Base-by-base conservation (phyloP, 2,797 vertebrate genomes). In the Lateolabrax maculatus region DNA sequence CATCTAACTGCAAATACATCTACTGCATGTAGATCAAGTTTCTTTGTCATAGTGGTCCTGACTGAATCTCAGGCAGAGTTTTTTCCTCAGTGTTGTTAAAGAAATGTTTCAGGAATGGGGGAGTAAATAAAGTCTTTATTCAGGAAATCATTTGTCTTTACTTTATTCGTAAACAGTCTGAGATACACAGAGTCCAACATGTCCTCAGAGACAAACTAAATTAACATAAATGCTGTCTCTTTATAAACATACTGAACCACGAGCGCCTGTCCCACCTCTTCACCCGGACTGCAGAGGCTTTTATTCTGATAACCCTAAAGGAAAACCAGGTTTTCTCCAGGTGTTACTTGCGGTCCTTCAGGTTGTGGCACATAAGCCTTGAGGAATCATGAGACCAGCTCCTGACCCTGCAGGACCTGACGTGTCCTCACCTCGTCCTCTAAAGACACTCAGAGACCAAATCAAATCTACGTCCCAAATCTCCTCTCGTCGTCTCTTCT, bases 331-430 rank as follows among this genome's bases (percentile, higher is more conserved):
- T 37, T 48, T 70, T 23, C 34, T 77, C n/a, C 71, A 61, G 73
- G 41, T 27, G 56, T 29, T 43, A 52, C 18, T 56, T 41, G 23
- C 62, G 25, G 63, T 68, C 49, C 23, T 61, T 62, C 43, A 64
- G 44, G 39, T 55, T 74, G 66, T 74, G 68, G 71, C 65, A 56
- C 68, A 58, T 44, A 63, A 41, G 55, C 63, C 46, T 55, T 49
- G 69, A 77, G 67, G 75, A 66, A 21, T 43, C 65, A 68, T 75
- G 82, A 92, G 89, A 77, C 89, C 90, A 85, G 92, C 90, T 92
- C 88, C 80, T 37, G 68, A 31, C 63, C 70, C 66, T 65, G 21
- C 27, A 80, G 71, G 58, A 60, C 63, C 46, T 29, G 39, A 43
- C 4, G 6, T 25, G 27, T 48, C 74, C 34, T 72, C 39, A 41